Percentiles rank a stretch among this genome's conserved stretches.
phyloP scores from a whole-genome alignment of 2,113 vertebrate genomes.

The Oenanthe melanoleuca region DNA sequence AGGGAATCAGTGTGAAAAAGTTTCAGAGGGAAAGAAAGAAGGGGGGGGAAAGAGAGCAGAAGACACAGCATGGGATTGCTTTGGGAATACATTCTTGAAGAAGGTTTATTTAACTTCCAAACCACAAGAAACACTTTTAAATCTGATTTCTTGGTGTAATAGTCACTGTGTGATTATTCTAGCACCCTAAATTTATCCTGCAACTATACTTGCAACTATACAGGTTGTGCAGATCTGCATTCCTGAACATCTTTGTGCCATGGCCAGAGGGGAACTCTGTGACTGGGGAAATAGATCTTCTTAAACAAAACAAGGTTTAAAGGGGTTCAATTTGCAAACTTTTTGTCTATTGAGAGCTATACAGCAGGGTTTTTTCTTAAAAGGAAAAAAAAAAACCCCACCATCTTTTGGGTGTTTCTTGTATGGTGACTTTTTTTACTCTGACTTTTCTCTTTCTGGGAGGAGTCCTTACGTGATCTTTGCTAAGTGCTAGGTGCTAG shows the following conservation, averaged over 20 bases:
- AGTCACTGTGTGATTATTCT: neutral
- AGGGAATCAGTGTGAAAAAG: neutral
- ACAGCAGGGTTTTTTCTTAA: rapidly evolving
- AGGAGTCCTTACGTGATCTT: neutral
- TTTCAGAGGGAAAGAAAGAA: neutral
- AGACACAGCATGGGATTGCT: neutral
- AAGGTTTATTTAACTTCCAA: neutral
- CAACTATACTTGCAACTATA: neutral
- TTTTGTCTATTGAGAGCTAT: neutral
- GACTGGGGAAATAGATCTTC: neutral
- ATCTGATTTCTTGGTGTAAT: constrained; percentile 5
- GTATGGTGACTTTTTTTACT: neutral
- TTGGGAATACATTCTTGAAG: neutral
- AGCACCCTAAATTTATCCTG: neutral
- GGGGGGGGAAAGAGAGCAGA: neutral
- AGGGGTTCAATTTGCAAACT: neutral
- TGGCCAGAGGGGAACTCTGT: neutral
- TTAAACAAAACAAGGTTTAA: neutral
- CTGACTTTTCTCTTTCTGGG: neutral
- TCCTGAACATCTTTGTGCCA: neutral
- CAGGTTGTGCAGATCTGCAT: neutral
- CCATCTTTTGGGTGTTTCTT: neutral
- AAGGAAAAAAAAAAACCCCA: neutral
- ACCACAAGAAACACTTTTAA: neutral
- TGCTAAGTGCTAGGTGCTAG: neutral